Evolutionary conservation across 2,113 vertebrate species (phyloP), one percentile per base, ranked within the genome.

Genomic region (Fregetta grallaria): DNA sequence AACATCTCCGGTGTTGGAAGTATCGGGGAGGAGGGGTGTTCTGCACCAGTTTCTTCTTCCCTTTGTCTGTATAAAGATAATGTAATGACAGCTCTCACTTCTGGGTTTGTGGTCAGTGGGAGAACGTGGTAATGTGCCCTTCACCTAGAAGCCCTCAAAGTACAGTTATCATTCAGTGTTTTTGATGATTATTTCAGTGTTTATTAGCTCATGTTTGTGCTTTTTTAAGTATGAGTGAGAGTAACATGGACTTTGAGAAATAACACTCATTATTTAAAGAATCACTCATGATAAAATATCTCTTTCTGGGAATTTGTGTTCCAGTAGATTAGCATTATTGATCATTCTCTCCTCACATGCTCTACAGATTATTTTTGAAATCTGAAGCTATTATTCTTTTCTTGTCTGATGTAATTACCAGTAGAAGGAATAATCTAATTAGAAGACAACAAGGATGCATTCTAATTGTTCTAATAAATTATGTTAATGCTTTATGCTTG

Each of bases 401-500:
- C 94, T 95, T 97, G 95, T 97, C 97, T 97, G 65, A 88, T 96
- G 81, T 97, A 97, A 98, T 98, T 98, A 97, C 92, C 81, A 97
- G 90, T 95, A 94, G 88, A 96, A 97, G 90, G 79, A 94, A 97
- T 98, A 97, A 97, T 97, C 93, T 98, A 98, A 97, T 98, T 97
- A 97, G 94, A 97, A 98, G 95, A 97, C 97, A 97, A 96, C 94
- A 98, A 98, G 94, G 94, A 98, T 97, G 94, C 53, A 30, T 98
- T 96, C 84, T 98, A 97, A 98, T 98, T 95, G 83, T 97, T 97
- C 87, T 97, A 96, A 98, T 98, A 97, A 97, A 95, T 98, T 97
- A 96, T 89, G 90, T 90, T 97, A 96, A 96, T 96, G 86, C 34
- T 79, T 94, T 95, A 83, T 92, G 62, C 80, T 68, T 94, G 68